Base-by-base conservation (phyloP, 1,140 invertebrate genomes). In the Drosophila ercepeae region DNA sequence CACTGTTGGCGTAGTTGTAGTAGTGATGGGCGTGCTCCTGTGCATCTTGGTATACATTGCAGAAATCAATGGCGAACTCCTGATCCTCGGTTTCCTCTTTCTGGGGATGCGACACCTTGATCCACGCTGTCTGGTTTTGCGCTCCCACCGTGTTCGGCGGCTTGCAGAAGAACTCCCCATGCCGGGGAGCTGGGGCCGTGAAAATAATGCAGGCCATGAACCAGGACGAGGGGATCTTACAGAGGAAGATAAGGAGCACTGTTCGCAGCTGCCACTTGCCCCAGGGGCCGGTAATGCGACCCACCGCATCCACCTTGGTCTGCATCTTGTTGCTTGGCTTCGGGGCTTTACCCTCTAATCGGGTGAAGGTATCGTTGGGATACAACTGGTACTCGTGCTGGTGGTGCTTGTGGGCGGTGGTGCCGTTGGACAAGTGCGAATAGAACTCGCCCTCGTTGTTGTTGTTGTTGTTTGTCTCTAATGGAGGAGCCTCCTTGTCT, bases 151-250 rank as follows among this genome's bases (percentile, higher is more conserved):
- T 63, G 8, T 77, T 41, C 0, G 88, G 90, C 7, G 91, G 91
- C 34, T 91, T 91, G 45, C 91, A 91, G 29, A 90, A 91, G 55
- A 91, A 91, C 46, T 91, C 90, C 8, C 90, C 89, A 23, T 90
- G 89, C 4, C 89, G 59, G 1, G 90, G 89, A 0, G 89, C 89
- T 1, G 90, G 90, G 0, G 90, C 91, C 27, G 91, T 91, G 21
- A 91, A 91, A 41, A 92, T 92, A n/a, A 92, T 90, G 53, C 91
- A 92, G 6, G 91, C 91, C 91, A 92, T 92, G 45, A 92, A 92
- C 92, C 92, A 92, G 4, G 91, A 91, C 1, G 92, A 92, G 0
- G 92, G 92, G 18, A 92, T 92, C 61, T 92, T 92, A 51, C 90
- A 91, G 0, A 92, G 58, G 50, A 88, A 92, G 13, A 92, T 90